phyloP scores from a whole-genome alignment of 2,888 invertebrate species.

The Leptinotarsa peninsularis region DNA sequence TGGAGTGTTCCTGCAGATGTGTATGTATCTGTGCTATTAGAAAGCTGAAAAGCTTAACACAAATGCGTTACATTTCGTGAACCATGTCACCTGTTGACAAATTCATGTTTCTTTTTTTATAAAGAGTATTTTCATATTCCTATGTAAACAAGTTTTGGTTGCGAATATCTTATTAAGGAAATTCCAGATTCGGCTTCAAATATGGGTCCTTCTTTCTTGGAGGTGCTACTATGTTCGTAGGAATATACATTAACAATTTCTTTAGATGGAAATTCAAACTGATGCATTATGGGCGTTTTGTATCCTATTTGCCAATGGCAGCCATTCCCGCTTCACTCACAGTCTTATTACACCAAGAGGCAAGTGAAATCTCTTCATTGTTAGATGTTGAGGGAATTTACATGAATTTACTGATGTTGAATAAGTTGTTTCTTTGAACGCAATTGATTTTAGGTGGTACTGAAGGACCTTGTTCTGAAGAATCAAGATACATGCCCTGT shows the following conservation, averaged over 20 bases:
- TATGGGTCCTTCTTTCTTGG: conserved; percentile 70
- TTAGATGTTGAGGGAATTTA: background rate
- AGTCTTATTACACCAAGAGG: conserved; percentile 61
- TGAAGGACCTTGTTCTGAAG: conserved; percentile 71
- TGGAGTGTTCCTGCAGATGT: conserved; percentile 74
- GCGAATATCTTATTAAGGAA: background rate
- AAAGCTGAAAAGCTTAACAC: background rate
- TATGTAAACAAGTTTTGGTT: background rate
- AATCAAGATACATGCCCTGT: conserved; percentile 71
- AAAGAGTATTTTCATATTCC: background rate
- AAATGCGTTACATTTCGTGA: background rate
- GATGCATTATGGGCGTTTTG: conserved; percentile 69
- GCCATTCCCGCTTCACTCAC: conserved; percentile 72
- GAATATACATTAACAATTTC: conserved; percentile 73
- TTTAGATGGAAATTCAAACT: conserved; percentile 75
- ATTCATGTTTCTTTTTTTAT: too few species aligned
- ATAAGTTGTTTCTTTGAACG: background rate
- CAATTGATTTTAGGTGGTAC: conserved; percentile 67
- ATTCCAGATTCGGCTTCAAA: conserved; percentile 69
- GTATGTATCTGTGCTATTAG: conserved; percentile 65
- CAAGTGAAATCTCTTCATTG: conserved; percentile 23
- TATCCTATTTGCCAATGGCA: conserved; percentile 74
- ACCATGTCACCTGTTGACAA: background rate
- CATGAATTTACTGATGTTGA: background rate
- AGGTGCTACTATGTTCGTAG: conserved; percentile 68